phyloP scores from a whole-genome alignment of 2,888 invertebrate species.

The Amphiduros pacificus region DNA sequence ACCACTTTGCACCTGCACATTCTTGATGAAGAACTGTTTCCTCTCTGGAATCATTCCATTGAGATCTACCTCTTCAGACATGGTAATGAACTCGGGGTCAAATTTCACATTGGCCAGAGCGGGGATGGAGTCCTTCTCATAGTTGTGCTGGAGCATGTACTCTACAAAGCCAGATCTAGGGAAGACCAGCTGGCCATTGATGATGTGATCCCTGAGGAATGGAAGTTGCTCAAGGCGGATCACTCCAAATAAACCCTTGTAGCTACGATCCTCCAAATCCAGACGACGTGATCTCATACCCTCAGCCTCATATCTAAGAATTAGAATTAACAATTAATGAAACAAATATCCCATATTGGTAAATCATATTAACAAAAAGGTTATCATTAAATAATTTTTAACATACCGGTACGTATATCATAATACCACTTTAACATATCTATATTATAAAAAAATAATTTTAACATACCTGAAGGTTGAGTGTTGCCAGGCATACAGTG shows the following conservation, averaged over 20 bases:
- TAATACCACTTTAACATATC: too few relatives aligned
- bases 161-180: slow-evolving; percentile 21
- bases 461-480: slow-evolving; percentile 16
- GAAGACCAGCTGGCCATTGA: slow-evolving; percentile 17
- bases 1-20: not conserved
- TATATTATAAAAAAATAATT: too few relatives aligned
- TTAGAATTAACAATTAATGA: too few relatives aligned
- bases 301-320: slow-evolving; percentile 17
- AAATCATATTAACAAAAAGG: too few relatives aligned
- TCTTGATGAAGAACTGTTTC: not conserved
- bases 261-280: slow-evolving; percentile 6
- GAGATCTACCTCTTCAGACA: slow-evolving; percentile 1
- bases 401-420: too few relatives aligned
- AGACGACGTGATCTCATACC: slow-evolving; percentile 6
- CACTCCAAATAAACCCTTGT: slow-evolving; percentile 9
- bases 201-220: slow-evolving; percentile 12
- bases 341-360: too few relatives aligned
- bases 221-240: slow-evolving; percentile 4
- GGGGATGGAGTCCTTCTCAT: not conserved
- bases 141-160: slow-evolving; percentile 1
- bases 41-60: slow-evolving; percentile 6
- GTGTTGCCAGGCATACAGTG: slow-evolving; percentile 23
- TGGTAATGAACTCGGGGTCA: not conserved
- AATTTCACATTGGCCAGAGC: slow-evolving; percentile 12
- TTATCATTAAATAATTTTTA: too few relatives aligned